phyloP scores from a whole-genome alignment of 2,797 vertebrate genomes.

The Dryobates pubescens region DNA sequence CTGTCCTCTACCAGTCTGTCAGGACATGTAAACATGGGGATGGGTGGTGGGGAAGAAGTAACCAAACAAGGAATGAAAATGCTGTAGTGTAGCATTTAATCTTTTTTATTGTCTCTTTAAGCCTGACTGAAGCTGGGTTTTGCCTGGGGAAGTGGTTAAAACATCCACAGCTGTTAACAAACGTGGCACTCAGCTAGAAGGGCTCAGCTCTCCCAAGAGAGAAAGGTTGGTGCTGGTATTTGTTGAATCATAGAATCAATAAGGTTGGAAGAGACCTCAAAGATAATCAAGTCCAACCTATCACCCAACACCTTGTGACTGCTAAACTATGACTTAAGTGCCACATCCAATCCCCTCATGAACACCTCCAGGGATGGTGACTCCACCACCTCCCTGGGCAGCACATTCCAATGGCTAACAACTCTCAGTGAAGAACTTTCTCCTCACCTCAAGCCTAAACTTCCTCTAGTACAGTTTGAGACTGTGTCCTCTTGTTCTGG shows the following conservation, averaged over 20 bases:
- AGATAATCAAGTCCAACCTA: too few relatives aligned
- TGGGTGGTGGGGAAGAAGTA: not conserved
- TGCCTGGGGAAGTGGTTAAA: not conserved
- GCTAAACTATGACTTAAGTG: too few relatives aligned
- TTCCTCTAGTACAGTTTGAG: too few relatives aligned
- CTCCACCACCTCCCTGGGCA: too few relatives aligned
- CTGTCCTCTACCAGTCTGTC: not conserved
- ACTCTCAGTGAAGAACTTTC: too few relatives aligned
- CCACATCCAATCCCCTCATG: too few relatives aligned
- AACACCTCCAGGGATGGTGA: too few relatives aligned
- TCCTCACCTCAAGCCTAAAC: too few relatives aligned
- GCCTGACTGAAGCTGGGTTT: not conserved
- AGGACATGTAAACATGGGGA: not conserved
- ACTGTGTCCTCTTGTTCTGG: too few relatives aligned
- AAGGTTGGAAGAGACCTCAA: too few relatives aligned
- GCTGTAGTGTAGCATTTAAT: not conserved
- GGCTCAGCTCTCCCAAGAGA: not conserved
- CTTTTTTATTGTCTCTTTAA: conserved; percentile 1
- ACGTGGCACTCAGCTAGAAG: fast-evolving
- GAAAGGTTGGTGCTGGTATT: not conserved
- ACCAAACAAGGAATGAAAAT: not conserved
- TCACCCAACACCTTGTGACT: too few relatives aligned
- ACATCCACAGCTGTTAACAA: not conserved
- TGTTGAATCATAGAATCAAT: not conserved
- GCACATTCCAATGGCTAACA: too few relatives aligned